These are phyloP conservation scores for Siniperca chuatsi DNA, from an alignment of 2,113 vertebrate genomes.

Conservation along the genomic window DNA sequence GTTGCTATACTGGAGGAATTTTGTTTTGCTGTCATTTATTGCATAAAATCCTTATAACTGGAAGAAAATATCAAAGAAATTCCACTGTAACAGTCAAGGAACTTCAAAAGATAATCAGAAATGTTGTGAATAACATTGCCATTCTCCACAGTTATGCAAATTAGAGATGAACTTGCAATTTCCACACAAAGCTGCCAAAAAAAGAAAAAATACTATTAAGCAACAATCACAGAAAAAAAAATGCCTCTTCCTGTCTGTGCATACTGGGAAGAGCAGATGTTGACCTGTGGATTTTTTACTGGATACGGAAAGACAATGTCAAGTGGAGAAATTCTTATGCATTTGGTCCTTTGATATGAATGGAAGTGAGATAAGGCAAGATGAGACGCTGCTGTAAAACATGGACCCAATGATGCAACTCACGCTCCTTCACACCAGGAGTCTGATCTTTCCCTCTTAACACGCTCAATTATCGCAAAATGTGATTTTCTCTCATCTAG, in stretches of 20 bases:
- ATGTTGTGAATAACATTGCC: not conserved
- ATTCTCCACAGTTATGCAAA: not conserved
- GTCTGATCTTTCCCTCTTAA: slow-evolving; percentile 57
- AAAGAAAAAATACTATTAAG: not conserved
- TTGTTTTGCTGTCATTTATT: not conserved
- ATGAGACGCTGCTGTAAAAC: slow-evolving; percentile 49
- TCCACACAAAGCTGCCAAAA: not conserved
- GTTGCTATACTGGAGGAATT: not conserved
- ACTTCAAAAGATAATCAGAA: slow-evolving; percentile 7
- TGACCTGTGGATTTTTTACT: slow-evolving; percentile 44
- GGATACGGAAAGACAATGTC: slow-evolving; percentile 34
- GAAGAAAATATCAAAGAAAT: not conserved
- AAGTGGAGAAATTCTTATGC: slow-evolving; percentile 12
- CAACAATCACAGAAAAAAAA: not conserved
- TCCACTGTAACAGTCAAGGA: not conserved
- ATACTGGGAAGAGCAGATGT: slow-evolving; percentile 23
- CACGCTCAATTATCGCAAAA: slow-evolving; percentile 62
- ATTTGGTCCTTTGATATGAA: slow-evolving; percentile 38
- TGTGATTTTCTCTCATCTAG: slow-evolving; percentile 57
- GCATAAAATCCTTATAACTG: not conserved
- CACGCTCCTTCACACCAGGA: slow-evolving; percentile 18
- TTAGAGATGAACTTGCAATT: not conserved
- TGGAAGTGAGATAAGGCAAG: slow-evolving; percentile 46
- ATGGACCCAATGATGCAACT: slow-evolving; percentile 40
- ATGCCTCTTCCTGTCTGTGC: not conserved